Evolutionary conservation across 2,113 vertebrate species (phyloP), one percentile per base, ranked within the genome.

Genomic region (Odontesthes bonariensis): DNA sequence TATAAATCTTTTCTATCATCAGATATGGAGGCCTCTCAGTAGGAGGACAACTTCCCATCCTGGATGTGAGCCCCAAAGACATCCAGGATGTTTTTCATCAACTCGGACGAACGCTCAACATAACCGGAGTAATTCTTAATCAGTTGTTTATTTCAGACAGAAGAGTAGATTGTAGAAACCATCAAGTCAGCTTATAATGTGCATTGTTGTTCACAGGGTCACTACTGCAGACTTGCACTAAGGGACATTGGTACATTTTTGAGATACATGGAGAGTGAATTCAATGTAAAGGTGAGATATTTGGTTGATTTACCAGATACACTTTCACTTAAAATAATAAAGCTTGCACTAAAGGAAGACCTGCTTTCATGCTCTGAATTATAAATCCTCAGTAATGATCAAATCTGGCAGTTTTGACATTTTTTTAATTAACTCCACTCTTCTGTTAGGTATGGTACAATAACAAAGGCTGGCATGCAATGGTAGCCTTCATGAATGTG

Each of bases 381-480:
- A 1, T 4, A 2, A 13, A 51, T 14, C 4, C 11, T 6, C 5
- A 19, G 17, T 46, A 63, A 33, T 58, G 53, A 49, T 33, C 49
- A 16, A 31, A 33, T 75, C 31, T 35, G 56, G 31, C 8, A 20
- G 17, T 53, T 51, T 35, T 10, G 14, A 68, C 19, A 59, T 6
- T 16, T 53, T 22, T 20, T 73, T 3, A 52, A 8, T 57, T 35
- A 23, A 5, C 47, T 65, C 10, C 40, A 19, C 56, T 73, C 67
- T 42, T 5, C 66, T 85, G 32, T 80, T 82, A 99, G 98, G 98
- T 98, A 8, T 99, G 98, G 98, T 99, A 96, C 84, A 99, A 98
- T 83, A 99, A 99, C 90, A 99, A 99, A 92, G 98, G 98, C 72
- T 99, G 98, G 98, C 98, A 99, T 2, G 95, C 97, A 77, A 90